These are phyloP conservation scores for Tachina fera DNA, from an alignment of 2,888 invertebrate genomes.

Conservation along the genomic window DNA sequence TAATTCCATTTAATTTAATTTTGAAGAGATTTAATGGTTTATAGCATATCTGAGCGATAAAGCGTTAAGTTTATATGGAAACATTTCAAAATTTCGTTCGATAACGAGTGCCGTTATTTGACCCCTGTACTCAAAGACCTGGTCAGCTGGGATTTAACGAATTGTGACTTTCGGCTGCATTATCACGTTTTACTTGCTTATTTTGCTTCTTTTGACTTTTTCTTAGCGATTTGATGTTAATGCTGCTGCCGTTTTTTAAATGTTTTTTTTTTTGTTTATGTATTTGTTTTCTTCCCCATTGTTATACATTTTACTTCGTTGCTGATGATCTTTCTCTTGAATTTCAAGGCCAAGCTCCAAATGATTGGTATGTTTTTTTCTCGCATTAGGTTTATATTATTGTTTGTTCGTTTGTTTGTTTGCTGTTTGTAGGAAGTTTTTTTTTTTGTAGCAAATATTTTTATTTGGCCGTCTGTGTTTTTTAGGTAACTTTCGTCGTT, in stretches of 20 bases:
- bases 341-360: constrained; percentile 71
- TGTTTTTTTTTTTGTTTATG: constrained; percentile 11
- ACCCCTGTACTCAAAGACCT: too few species aligned
- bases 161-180: constrained; percentile 56
- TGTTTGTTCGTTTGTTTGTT: constrained; percentile 15
- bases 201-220: constrained; percentile 29
- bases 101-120: too few species aligned
- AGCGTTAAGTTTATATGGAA: too few species aligned
- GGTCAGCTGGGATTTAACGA: constrained; percentile 15
- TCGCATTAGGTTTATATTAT: constrained; percentile 17
- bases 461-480: constrained; percentile 19
- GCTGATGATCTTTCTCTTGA: constrained; percentile 67
- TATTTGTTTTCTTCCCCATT: constrained; percentile 8
- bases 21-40: too few species aligned
- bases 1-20: too few species aligned
- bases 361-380: constrained; percentile 42
- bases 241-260: constrained; percentile 38
- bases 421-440: constrained; percentile 4
- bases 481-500: too few species aligned
- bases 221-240: constrained; percentile 29
- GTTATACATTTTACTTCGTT: constrained; percentile 47
- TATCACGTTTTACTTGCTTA: constrained; percentile 63
- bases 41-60: too few species aligned
- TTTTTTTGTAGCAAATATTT: constrained; percentile 49
- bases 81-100: too few species aligned